Evolutionary conservation across 2,888 invertebrate genomes (phyloP).

Genomic region (Clostera curtula): DNA sequence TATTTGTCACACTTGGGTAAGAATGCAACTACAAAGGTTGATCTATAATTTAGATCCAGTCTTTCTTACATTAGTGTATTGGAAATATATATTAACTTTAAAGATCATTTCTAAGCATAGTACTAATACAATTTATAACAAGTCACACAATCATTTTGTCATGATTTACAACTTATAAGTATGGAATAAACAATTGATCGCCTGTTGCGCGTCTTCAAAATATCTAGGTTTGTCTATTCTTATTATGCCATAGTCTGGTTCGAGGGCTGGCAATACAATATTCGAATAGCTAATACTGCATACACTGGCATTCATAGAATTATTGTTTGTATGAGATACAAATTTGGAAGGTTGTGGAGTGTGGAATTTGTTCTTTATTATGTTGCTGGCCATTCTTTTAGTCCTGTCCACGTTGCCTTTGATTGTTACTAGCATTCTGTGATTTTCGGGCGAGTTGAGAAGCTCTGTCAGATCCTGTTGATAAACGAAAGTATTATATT

Average conservation of each 20-base stretch:
- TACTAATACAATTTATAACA: slow-evolving; percentile 1
- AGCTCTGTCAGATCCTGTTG: slow-evolving; percentile 54
- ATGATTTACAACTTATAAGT: slow-evolving; percentile 45
- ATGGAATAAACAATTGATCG: slow-evolving; percentile 53
- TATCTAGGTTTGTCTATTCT: slow-evolving; percentile 52
- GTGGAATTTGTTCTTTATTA: slow-evolving; percentile 31
- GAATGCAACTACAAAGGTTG: no score
- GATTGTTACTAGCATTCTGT: slow-evolving; percentile 49
- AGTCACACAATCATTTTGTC: background rate
- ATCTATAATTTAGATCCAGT: no score
- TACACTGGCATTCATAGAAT: slow-evolving; percentile 30
- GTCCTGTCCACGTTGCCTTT: slow-evolving; percentile 48
- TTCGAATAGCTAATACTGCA: slow-evolving; percentile 19
- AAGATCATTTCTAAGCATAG: background rate
- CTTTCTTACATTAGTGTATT: no score
- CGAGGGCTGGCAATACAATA: slow-evolving; percentile 41
- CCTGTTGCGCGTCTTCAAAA: slow-evolving; percentile 59
- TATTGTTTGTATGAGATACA: slow-evolving; percentile 32
- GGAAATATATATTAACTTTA: background rate
- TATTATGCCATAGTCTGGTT: slow-evolving; percentile 59
- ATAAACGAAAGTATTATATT: slow-evolving; percentile 5
- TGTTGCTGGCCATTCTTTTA: slow-evolving; percentile 47
- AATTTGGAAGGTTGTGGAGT: slow-evolving; percentile 39
- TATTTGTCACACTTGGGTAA: no score
- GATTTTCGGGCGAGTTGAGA: slow-evolving; percentile 49